Base-by-base conservation (phyloP, 1,140 invertebrate species). In the Microplitis demolitor region DNA sequence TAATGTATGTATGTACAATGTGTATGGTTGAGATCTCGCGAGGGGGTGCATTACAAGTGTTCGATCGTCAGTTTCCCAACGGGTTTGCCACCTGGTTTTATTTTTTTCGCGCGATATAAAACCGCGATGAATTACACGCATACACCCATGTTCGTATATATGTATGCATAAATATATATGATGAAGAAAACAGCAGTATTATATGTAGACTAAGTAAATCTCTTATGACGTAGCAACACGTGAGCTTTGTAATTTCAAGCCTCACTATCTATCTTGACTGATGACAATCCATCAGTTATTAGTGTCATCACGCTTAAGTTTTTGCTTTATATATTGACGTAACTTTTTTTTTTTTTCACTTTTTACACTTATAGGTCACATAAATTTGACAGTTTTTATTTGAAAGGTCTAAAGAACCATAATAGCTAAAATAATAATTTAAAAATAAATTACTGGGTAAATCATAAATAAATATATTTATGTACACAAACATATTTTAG, bases 41-140 rank as follows among this genome's bases (percentile, higher is more conserved):
- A 45, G 11, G 34, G 51, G 14, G 61, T 61, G 61, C 24, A 68
- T 68, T 74, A 74, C 73, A 74, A 74, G 68, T 74, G 73, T 74
- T 74, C 73, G 68, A 51, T 62, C 24, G 39, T 6, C 54, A 37
- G 58, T 70, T 60, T 63, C 24, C 69, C 51, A 63, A 33, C 45
- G 33, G 61, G 14, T 33, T 51, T n/a, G 39, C 58, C 54, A 45
- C 6, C 39, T 45, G 11, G 39, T 9, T 31, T 16, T 24, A 24
- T 24, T 37, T 58, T 60, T 56, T 34, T 54, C 16, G 24, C 34
- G 33, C 34, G 60, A 62, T 62, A 62, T n/a, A 13, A n/a, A 56
- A 9, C 53, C 53, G 8, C 11, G 39, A 45, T 45, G 39, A 45
- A 45, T 6, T 11, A 8, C 39, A 0, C 39, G 9, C 37, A 39